Evolutionary conservation across 2,113 vertebrate species (phyloP).

Genomic region (Corydoras maculifer): DNA sequence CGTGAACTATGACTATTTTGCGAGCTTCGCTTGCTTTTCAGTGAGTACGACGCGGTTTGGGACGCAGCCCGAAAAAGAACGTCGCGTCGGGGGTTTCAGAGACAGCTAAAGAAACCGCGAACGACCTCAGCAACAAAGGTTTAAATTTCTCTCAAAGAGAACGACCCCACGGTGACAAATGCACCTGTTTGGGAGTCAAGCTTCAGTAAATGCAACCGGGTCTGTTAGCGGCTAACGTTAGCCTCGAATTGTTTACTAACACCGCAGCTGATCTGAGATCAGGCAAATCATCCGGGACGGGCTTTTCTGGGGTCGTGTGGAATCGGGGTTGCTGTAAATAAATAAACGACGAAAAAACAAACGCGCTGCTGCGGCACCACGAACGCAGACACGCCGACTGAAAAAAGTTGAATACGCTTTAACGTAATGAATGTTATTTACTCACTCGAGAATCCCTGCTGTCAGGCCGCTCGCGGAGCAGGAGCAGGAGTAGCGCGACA

Average conservation of each 20-base stretch:
- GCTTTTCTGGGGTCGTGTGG: no score
- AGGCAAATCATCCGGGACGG: background rate
- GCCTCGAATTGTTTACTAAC: slow-evolving; percentile 18
- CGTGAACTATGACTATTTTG: background rate
- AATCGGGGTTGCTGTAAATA: no score
- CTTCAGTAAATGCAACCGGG: no score
- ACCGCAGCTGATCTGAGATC: background rate
- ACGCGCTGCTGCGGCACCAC: no score
- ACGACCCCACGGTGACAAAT: background rate
- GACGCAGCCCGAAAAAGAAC: background rate
- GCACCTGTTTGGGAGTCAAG: background rate
- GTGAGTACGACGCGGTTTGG: background rate
- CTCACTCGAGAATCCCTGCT: background rate
- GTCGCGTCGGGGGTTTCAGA: no score
- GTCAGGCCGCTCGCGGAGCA: background rate
- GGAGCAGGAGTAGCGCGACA: no score
- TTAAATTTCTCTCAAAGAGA: no score
- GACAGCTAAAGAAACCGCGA: background rate
- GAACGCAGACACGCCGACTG: no score
- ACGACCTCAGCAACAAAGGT: no score
- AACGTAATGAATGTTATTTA: no score
- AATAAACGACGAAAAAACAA: no score
- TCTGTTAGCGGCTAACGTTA: background rate
- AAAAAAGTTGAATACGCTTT: no score
- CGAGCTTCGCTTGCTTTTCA: background rate